A percentile compares a stretch with the other conserved stretches of the same genome.
phyloP scores from a whole-genome alignment of 2,888 invertebrate species.

The Orthosia incerta region DNA sequence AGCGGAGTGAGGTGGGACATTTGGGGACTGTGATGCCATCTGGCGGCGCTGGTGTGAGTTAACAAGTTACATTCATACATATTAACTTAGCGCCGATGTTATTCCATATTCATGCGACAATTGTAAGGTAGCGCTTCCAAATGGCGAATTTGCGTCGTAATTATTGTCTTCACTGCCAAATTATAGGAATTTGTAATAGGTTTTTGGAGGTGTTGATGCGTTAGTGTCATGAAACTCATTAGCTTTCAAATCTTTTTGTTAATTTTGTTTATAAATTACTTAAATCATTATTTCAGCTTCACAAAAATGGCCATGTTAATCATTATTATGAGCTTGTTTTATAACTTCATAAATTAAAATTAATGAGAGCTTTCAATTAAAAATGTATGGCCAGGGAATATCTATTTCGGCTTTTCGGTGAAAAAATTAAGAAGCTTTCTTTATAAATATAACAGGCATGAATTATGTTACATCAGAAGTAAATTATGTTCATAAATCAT shows the following conservation, averaged over 20 bases:
- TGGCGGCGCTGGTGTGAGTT: conserved; percentile 78
- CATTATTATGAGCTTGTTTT: background rate
- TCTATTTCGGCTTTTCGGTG: background rate
- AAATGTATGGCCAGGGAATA: background rate
- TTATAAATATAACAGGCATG: conserved; percentile 16
- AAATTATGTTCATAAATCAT: conserved; percentile 47
- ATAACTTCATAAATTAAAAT: conserved; percentile 26
- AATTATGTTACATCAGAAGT: conserved; percentile 23
- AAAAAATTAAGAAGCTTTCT: conserved; percentile 2
- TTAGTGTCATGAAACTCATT: background rate
- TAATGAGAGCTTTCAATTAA: conserved; percentile 15
- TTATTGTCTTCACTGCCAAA: conserved; percentile 56
- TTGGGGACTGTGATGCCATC: conserved; percentile 77
- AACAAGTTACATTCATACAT: conserved; percentile 88
- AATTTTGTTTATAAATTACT: background rate
- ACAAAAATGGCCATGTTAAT: conserved; percentile 1
- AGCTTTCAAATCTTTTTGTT: background rate
- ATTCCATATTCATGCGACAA: conserved; percentile 83
- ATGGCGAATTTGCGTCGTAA: conserved; percentile 60
- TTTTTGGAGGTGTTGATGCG: conserved; percentile 8
- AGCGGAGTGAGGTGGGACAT: conserved; percentile 79
- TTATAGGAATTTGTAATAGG: conserved; percentile 31
- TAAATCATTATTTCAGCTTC: background rate
- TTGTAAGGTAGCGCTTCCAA: conserved; percentile 67
- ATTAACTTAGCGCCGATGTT: conserved; percentile 83